These are phyloP conservation scores for Sakesphorus luctuosus DNA, from an alignment of 2,113 vertebrate species.

Conservation along the genomic window DNA sequence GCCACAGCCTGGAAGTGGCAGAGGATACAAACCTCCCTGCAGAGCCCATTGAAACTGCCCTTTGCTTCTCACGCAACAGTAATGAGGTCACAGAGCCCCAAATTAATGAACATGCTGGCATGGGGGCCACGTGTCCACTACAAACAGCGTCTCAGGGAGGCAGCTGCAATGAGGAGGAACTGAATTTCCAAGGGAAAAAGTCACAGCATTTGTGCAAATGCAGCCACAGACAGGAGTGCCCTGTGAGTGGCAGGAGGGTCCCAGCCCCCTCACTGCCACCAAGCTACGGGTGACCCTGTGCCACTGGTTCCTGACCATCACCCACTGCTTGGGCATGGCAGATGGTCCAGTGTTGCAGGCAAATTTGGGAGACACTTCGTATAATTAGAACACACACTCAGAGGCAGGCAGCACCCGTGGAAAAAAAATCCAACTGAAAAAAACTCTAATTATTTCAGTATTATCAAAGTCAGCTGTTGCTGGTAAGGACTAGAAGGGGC, in stretches of 20 bases:
- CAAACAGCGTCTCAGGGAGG: neutral
- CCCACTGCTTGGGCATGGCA: rapidly evolving
- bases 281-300: neutral
- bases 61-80: neutral
- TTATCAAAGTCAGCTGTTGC: conserved; percentile 69
- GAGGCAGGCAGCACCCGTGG: conserved; percentile 8
- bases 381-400: conserved; percentile 8
- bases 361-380: neutral
- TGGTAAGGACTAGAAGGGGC: conserved; percentile 50
- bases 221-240: neutral
- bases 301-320: rapidly evolving
- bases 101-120: neutral
- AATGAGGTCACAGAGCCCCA: neutral
- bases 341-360: neutral
- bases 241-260: rapidly evolving
- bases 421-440: conserved; percentile 1
- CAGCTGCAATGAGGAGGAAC: neutral
- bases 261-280: rapidly evolving
- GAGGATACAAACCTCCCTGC: neutral
- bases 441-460: conserved; percentile 51
- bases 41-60: rapidly evolving
- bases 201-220: neutral
- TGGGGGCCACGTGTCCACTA: rapidly evolving
- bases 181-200: neutral
- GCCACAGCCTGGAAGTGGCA: neutral